Conservation (phyloP, 1,140 invertebrate genomes). For the Onthophagus taurus region DNA sequence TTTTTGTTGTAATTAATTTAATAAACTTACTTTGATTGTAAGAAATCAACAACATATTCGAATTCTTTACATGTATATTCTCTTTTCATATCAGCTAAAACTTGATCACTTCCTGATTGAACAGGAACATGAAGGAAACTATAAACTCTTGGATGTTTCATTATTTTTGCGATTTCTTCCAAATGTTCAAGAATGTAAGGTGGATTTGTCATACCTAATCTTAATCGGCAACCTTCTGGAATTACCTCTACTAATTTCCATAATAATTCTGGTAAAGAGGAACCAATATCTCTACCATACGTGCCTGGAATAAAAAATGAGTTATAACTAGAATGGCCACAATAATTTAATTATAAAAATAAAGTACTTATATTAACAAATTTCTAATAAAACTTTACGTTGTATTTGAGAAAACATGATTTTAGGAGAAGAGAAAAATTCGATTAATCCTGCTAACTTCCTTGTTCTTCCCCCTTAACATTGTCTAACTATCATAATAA, state of each 20-base stretch:
- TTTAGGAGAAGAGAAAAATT: too few species aligned
- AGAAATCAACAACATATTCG: slow-evolving; percentile 77
- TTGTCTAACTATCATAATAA: too few species aligned
- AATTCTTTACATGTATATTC: slow-evolving; percentile 89
- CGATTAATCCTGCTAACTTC: too few species aligned
- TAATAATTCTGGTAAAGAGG: slow-evolving; percentile 76
- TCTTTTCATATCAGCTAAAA: slow-evolving; percentile 91
- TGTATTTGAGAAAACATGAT: too few species aligned
- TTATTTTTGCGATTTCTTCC: slow-evolving; percentile 81
- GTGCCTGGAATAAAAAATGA: slow-evolving; percentile 53
- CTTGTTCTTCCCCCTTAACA: too few species aligned
- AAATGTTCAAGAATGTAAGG: slow-evolving; percentile 95
- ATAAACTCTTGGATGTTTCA: slow-evolving; percentile 85
- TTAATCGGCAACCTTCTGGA: slow-evolving; percentile 78
- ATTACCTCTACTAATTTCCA: slow-evolving; percentile 83
- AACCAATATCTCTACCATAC: slow-evolving; percentile 90
- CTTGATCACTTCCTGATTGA: slow-evolving; percentile 90
- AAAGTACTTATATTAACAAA: too few species aligned
- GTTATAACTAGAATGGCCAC: too few species aligned
- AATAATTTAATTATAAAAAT: too few species aligned
- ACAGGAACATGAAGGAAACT: slow-evolving; percentile 95
- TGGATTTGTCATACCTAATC: slow-evolving; percentile 96
- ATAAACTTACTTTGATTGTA: slow-evolving; percentile 54
- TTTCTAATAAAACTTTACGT: too few species aligned
- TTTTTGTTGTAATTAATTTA: neutral